These are phyloP conservation scores for Graptemys geographica DNA, from an alignment of 2,797 vertebrate species.

Conservation along the genomic window DNA sequence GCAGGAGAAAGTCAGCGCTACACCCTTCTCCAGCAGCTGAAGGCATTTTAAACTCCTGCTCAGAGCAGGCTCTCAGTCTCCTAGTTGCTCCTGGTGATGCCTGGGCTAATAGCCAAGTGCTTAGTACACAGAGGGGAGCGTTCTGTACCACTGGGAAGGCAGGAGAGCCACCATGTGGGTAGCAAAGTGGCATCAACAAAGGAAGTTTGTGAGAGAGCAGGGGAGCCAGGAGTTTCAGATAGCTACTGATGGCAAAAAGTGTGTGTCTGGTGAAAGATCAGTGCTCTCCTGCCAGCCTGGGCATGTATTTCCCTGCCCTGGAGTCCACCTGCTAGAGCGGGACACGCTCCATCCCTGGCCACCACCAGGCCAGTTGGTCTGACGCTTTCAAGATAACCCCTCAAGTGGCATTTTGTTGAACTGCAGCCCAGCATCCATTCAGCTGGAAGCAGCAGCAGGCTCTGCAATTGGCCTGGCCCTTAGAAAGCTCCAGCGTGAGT, in stretches of 20 bases:
- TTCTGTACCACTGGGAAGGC: neutral
- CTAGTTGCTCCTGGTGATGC: neutral
- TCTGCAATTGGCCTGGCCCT: neutral
- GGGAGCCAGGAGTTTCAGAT: neutral
- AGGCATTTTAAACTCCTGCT: no score
- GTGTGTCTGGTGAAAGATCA: neutral
- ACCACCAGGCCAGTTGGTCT: neutral
- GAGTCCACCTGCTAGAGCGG: neutral
- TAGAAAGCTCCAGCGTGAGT: neutral
- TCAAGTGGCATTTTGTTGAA: neutral
- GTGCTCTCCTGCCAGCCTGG: neutral
- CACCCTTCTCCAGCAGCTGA: neutral
- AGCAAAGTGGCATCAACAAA: neutral
- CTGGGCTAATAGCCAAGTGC: no score
- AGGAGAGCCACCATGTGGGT: neutral
- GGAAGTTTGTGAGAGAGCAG: neutral
- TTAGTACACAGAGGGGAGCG: neutral
- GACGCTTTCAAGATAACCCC: neutral
- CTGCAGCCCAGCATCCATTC: neutral
- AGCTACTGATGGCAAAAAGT: neutral
- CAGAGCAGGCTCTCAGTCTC: no score
- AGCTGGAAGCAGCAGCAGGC: neutral
- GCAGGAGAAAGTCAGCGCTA: no score
- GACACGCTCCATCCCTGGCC: neutral
- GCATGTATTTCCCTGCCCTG: neutral